Evolutionary conservation across 2,113 vertebrate genomes (phyloP).

Genomic region (Ptyas mucosa): DNA sequence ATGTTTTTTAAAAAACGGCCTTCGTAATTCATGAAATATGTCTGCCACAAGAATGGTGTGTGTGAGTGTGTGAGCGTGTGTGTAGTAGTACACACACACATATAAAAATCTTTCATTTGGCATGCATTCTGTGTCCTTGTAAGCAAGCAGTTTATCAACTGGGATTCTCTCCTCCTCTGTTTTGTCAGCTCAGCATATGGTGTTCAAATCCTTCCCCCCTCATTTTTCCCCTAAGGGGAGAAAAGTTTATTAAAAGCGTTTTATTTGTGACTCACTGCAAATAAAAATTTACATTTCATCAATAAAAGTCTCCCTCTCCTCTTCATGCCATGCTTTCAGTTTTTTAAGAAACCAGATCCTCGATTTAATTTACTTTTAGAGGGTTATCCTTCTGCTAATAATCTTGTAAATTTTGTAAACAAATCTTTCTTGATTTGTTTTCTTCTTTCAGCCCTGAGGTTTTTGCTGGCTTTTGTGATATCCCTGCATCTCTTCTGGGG

Average conservation of each 20-base stretch:
- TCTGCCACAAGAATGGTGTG: background rate
- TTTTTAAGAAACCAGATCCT: slow-evolving; percentile 8
- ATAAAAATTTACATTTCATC: slow-evolving; percentile 29
- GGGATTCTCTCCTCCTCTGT: background rate
- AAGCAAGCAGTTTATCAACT: background rate
- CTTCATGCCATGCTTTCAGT: background rate
- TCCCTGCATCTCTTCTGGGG: background rate
- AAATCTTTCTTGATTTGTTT: slow-evolving; percentile 18
- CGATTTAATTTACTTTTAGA: slow-evolving; percentile 19
- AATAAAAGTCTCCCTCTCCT: background rate
- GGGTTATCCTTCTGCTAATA: slow-evolving; percentile 12
- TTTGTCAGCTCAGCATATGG: slow-evolving; percentile 18
- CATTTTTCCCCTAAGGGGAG: background rate
- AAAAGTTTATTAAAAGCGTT: slow-evolving; percentile 27
- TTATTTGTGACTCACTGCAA: slow-evolving; percentile 15
- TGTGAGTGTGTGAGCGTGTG: background rate
- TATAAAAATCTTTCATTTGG: background rate
- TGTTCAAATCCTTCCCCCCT: background rate
- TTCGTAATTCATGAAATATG: background rate
- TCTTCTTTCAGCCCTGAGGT: background rate
- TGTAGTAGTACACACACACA: background rate
- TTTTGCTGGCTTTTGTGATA: background rate
- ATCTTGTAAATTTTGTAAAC: background rate
- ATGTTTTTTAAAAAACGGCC: background rate
- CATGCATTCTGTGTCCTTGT: background rate